Base-by-base conservation (phyloP, 2,888 invertebrate species). In the Calameuta idolon region DNA sequence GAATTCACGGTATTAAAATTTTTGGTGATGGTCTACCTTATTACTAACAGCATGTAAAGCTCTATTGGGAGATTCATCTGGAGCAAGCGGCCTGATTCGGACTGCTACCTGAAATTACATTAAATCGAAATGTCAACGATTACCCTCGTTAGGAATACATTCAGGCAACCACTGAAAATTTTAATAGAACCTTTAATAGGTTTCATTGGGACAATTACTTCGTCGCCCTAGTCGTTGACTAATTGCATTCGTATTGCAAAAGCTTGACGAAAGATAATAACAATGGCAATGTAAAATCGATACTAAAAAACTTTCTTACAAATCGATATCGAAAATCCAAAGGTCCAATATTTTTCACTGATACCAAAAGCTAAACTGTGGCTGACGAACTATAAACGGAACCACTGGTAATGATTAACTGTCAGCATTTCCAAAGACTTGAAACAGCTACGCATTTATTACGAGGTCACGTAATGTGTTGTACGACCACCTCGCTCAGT, bases 11-110 rank as follows among this genome's bases (percentile, higher is more conserved):
- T 33, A 71, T 34, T 71, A 34, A 75, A 15, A 69, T 33, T 40
- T 40, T 69, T 73, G 74, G 71, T 69, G 78, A 81, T 79, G 71
- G 31, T 81, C 89, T 90, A 95, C 97, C 94, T 96, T 96, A 88
- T 96, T 95, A 92, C 96, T 96, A 85, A 96, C 93, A 86, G 95
- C 95, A 91, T 96, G 95, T 79, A 97, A 94, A 87, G 95, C 94
- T 87, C 96, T 94, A 75, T 95, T 94, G 35, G 84, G 85, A 74
- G 94, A 93, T 92, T 98, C 98, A 87, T 95, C 95, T 69, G 93
- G 90, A 82, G 94, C 94, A 82, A 97, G 93, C 11, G 98, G 98
- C 79, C 98, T 94, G 82, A 98, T 96, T 86, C 98, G 95, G 77
- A 98, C 96, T 75, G 97, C 97, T 81, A 98, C 98, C 97, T 96